Base-by-base conservation (phyloP, 2,888 invertebrate species). In the Tinea pellionella region DNA sequence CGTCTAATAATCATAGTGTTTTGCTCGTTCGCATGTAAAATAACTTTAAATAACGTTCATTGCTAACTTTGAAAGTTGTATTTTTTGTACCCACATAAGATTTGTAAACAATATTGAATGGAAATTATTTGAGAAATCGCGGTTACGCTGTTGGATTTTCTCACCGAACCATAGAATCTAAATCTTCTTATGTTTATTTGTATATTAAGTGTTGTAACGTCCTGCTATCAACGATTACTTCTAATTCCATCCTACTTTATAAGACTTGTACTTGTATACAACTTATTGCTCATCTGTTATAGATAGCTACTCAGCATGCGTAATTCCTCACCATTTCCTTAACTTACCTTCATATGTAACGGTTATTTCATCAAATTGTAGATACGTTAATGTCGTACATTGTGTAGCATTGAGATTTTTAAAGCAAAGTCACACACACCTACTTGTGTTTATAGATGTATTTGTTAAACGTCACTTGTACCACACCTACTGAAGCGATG, bases 221-320 rank as follows among this genome's bases (percentile, higher is more conserved):
- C 57, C 57, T 57, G 30, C 57, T 57, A 57, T 57, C 32, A 13
- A 57, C 32, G 32, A 30, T 57, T 57, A 57, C 57, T 13, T 3
- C 32, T 57, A 57, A 57, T 57, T 57, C 57, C 57, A 57, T 57
- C 53, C 53, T 18, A 24, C 53, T 53, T 53, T 53, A 24, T 18
- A 24, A 53, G 11, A 19, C 32, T 32, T 12, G 55, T 16, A 19
- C 32, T 32, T 12, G 55, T 16, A 18, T n/a, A 4, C 15, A 4
- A 18, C 15, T 51, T n/a, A 19, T n/a, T n/a, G 55, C 15, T 55
- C 24, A 24, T 55, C 55, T 55, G 19, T 55, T 55, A 24, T 55
- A 24, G 2, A 19, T 15, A 18, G 47, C n/a, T n/a, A n/a, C n/a
- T n/a, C n/a, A n/a, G 13, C 47, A 47, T 47, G 47, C 18, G 47